Conservation (phyloP, 2,797 vertebrate genomes). For the Diceros bicornis region DNA sequence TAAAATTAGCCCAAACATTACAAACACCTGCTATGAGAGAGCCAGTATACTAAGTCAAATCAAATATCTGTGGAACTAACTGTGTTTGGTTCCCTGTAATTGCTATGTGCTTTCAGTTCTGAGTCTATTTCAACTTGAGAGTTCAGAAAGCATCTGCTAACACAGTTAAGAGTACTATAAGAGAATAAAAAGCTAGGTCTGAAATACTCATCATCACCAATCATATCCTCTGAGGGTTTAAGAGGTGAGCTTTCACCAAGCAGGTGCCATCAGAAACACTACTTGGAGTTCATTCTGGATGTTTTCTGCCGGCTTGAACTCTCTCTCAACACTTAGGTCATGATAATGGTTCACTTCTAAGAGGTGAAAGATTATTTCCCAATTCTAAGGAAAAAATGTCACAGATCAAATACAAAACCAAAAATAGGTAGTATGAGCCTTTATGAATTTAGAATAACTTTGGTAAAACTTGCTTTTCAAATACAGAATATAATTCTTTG, state of each 20-base stretch:
- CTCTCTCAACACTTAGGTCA: neutral
- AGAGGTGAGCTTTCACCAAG: neutral
- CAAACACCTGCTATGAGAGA: neutral
- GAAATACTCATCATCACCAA: neutral
- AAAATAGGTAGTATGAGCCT: neutral
- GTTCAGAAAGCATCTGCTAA: neutral
- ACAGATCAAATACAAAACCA: neutral
- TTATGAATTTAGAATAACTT: constrained; percentile 46
- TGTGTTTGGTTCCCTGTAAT: neutral
- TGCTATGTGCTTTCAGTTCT: constrained; percentile 48
- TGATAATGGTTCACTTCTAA: neutral
- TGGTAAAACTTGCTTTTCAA: neutral
- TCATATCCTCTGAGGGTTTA: neutral
- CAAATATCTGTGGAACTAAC: neutral
- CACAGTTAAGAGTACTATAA: neutral
- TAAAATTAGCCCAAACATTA: neutral
- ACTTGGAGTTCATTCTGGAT: neutral
- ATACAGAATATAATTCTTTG: neutral
- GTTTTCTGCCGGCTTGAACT: neutral
- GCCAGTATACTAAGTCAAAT: neutral
- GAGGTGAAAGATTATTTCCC: neutral
- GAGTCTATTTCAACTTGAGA: neutral
- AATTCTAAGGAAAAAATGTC: neutral
- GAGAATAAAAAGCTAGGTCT: neutral
- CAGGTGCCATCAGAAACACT: neutral